These are phyloP conservation scores for Enteromius thamalakanensis DNA, from an alignment of 2,797 vertebrate species.

Conservation along the genomic window DNA sequence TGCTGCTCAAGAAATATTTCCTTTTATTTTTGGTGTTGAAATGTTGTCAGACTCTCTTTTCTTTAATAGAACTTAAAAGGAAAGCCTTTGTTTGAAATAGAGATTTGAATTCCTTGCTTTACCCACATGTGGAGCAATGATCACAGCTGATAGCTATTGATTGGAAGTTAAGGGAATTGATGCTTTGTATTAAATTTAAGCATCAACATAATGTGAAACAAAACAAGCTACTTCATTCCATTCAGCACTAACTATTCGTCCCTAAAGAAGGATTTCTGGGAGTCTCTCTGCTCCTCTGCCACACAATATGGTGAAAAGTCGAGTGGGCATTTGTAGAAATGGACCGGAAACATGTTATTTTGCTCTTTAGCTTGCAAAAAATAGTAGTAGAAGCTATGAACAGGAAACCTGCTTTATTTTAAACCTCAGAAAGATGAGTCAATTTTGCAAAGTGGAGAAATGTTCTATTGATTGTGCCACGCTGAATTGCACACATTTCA, in stretches of 20 bases:
- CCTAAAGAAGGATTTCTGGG: background rate
- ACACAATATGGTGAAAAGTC: background rate
- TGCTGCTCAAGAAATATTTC: too few relatives aligned
- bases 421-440: conserved; percentile 22
- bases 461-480: background rate
- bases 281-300: background rate
- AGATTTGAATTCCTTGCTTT: background rate
- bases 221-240: background rate
- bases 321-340: background rate
- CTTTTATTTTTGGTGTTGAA: too few relatives aligned
- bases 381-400: background rate
- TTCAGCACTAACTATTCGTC: background rate
- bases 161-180: background rate
- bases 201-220: background rate
- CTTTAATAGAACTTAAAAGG: too few relatives aligned
- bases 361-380: background rate
- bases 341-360: background rate
- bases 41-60: too few relatives aligned
- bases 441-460: background rate
- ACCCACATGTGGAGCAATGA: background rate
- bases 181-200: background rate
- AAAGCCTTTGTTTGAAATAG: too few relatives aligned
- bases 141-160: background rate
- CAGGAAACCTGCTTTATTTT: conserved; percentile 10
- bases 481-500: background rate